phyloP scores from a whole-genome alignment of 2,113 vertebrate genomes.

The Seriola aureovittata region DNA sequence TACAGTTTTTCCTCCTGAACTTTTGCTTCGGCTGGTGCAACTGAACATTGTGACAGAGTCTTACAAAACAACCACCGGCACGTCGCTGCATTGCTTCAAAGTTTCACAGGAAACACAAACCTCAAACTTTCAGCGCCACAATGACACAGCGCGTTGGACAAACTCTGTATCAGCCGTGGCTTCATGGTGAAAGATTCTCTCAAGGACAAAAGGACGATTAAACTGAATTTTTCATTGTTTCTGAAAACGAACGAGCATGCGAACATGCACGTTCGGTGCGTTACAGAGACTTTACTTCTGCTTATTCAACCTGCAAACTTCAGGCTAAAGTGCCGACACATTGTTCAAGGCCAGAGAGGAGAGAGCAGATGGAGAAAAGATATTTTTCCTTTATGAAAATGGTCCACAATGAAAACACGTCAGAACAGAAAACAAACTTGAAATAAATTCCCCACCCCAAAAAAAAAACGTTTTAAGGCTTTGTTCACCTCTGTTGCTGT shows the following conservation, averaged over 20 bases:
- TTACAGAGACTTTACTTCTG: slow-evolving; percentile 9
- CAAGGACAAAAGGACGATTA: not conserved
- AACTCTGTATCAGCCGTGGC: too few relatives aligned
- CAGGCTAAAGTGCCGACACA: slow-evolving; percentile 1
- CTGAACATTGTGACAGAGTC: slow-evolving; percentile 26
- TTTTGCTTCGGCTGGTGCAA: not conserved
- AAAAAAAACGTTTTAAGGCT: too few relatives aligned
- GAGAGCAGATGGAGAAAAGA: too few relatives aligned
- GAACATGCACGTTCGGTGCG: not conserved
- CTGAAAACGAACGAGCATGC: not conserved
- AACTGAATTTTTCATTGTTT: not conserved
- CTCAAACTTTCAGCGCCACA: too few relatives aligned
- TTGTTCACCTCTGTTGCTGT: too few relatives aligned
- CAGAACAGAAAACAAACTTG: too few relatives aligned
- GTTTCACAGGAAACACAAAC: slow-evolving; percentile 23
- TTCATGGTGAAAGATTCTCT: too few relatives aligned
- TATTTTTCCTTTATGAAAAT: not conserved
- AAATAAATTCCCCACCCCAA: too few relatives aligned
- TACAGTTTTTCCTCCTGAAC: too few relatives aligned
- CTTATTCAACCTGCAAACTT: not conserved
- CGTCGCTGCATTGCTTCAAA: not conserved
- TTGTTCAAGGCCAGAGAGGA: too few relatives aligned
- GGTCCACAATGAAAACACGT: not conserved
- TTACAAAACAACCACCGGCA: not conserved
- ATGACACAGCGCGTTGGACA: too few relatives aligned